phyloP scores from a whole-genome alignment of 2,888 invertebrate genomes.

The Synergus japonicus region DNA sequence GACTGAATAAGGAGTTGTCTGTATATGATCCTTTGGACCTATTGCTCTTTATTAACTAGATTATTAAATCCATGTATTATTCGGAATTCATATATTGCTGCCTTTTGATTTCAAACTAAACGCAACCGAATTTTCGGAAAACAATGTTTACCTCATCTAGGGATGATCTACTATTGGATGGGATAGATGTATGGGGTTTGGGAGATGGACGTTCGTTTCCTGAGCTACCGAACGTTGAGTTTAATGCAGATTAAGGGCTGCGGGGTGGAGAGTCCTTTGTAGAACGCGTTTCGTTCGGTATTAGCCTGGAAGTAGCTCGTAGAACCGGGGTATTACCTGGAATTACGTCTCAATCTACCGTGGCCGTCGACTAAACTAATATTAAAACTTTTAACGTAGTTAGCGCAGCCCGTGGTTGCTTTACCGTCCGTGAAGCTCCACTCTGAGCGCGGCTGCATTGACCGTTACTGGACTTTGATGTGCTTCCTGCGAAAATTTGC shows the following conservation, averaged over 20 bases:
- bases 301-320: slow-evolving; percentile 75
- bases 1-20: not conserved
- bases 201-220: slow-evolving; percentile 56
- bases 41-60: too few relatives aligned
- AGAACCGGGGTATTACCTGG: slow-evolving; percentile 77
- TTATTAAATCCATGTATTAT: too few relatives aligned
- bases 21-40: not conserved
- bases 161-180: slow-evolving; percentile 18
- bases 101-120: not conserved
- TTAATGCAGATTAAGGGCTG: slow-evolving; percentile 75
- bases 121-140: not conserved
- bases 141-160: not conserved
- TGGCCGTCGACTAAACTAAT: slow-evolving; percentile 78
- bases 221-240: slow-evolving; percentile 70
- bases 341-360: slow-evolving; percentile 78
- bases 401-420: slow-evolving; percentile 76
- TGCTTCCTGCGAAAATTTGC: slow-evolving; percentile 74
- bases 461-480: slow-evolving; percentile 76
- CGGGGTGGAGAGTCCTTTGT: slow-evolving; percentile 74
- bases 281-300: slow-evolving; percentile 74
- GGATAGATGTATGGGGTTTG: not conserved
- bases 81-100: too few relatives aligned
- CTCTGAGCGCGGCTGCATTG: slow-evolving; percentile 70
- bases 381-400: slow-evolving; percentile 78
- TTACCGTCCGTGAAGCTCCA: slow-evolving; percentile 74